These are phyloP conservation scores for Ceyx margarethae DNA, from an alignment of 2,113 vertebrate species.

Conservation along the genomic window DNA sequence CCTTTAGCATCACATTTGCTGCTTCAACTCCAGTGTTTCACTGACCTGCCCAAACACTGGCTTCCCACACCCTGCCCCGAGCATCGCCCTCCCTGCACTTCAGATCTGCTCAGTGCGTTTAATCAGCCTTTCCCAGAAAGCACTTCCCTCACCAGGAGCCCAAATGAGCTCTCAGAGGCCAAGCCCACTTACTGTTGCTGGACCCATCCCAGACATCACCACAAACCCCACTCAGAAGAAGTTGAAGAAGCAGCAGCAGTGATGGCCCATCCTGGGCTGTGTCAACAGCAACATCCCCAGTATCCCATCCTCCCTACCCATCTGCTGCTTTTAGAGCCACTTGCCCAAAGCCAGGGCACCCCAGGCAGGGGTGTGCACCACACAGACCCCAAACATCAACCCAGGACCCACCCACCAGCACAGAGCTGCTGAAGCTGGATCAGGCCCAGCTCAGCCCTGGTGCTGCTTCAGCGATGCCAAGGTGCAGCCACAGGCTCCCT, in stretches of 20 bases:
- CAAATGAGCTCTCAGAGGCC: background rate
- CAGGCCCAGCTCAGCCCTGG: background rate
- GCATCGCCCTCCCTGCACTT: background rate
- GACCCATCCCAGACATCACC: background rate
- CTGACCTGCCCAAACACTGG: background rate
- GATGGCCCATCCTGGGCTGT: background rate
- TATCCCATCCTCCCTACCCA: background rate
- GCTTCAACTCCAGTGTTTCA: rapidly evolving
- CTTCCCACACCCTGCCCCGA: rapidly evolving
- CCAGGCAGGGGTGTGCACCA: background rate
- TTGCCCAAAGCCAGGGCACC: background rate
- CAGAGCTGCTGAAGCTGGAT: background rate
- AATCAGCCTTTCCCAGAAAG: rapidly evolving
- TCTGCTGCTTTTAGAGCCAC: background rate
- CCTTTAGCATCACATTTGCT: background rate
- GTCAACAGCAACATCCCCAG: background rate
- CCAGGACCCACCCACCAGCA: background rate
- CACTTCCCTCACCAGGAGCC: rapidly evolving
- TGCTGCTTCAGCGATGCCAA: background rate
- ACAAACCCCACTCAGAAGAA: background rate
- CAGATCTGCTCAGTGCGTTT: background rate
- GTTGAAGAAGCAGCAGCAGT: background rate
- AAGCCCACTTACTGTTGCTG: background rate
- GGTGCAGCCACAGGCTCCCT: background rate
- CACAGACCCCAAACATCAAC: background rate